phyloP scores from a whole-genome alignment of 2,113 vertebrate genomes.

The Uria lomvia region DNA sequence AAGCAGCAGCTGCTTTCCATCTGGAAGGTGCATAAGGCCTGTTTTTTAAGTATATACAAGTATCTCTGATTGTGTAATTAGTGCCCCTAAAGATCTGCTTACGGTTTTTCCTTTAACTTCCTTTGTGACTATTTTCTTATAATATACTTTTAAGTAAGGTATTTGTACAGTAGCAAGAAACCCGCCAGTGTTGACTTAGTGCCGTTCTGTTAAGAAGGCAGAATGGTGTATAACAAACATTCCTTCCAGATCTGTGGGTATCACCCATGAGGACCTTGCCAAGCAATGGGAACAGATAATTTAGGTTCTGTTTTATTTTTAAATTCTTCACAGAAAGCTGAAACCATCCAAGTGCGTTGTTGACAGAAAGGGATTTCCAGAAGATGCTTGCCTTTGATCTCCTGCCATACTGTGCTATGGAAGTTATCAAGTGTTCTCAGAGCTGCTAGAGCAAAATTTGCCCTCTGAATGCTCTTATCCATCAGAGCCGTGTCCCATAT shows the following conservation, averaged over 20 bases:
- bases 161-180: background rate
- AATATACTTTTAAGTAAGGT: background rate
- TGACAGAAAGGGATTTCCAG: conserved; percentile 45
- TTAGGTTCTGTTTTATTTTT: conserved; percentile 33
- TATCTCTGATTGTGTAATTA: background rate
- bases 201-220: background rate
- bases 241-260: background rate
- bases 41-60: background rate
- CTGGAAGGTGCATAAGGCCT: background rate
- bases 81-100: background rate
- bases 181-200: background rate
- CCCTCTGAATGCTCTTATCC: conserved; percentile 63
- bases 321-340: conserved; percentile 11
- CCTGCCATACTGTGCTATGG: background rate
- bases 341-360: background rate
- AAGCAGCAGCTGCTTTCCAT: background rate
- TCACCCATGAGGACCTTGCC: background rate
- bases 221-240: background rate
- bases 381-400: conserved; percentile 54
- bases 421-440: conserved; percentile 52
- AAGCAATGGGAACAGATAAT: background rate
- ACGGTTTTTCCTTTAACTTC: rapidly evolving
- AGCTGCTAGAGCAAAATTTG: conserved; percentile 35
- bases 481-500: conserved; percentile 35
- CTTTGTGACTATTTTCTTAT: background rate